A percentile compares a stretch with the other conserved stretches of the same genome.
These are phyloP conservation scores for Catharus fuscescens DNA, from an alignment of 2,113 vertebrate species.

Conservation along the genomic window DNA sequence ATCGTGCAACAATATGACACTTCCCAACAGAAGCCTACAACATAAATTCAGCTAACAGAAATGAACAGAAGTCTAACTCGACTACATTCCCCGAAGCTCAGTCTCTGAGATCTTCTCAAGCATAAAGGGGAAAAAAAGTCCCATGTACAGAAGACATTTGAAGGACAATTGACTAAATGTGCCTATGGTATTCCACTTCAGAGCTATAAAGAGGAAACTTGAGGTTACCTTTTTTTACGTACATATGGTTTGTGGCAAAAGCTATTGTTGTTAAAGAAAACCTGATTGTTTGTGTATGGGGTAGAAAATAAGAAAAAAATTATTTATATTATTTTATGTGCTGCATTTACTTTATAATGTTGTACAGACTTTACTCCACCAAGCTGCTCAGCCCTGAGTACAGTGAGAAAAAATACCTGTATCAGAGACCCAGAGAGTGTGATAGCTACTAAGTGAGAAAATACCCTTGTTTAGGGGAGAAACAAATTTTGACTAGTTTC, in stretches of 20 bases:
- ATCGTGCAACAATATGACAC: constrained; percentile 27
- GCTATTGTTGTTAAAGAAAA: constrained; percentile 17
- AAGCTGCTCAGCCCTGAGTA: not conserved
- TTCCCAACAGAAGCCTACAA: constrained; percentile 40
- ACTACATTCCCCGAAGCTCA: constrained; percentile 4
- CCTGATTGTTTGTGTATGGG: not conserved
- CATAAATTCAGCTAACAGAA: constrained; percentile 42
- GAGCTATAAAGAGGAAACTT: constrained; percentile 37
- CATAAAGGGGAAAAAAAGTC: constrained; percentile 47
- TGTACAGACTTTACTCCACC: not conserved
- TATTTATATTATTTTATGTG: not conserved
- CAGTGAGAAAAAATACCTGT: not conserved
- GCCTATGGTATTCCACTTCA: constrained; percentile 51
- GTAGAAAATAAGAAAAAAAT: not conserved
- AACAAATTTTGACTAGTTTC: not conserved
- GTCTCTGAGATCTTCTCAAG: constrained; percentile 47
- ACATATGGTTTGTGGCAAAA: constrained; percentile 24
- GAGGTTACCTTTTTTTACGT: constrained; percentile 42
- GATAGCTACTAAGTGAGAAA: not conserved
- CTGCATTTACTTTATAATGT: not conserved
- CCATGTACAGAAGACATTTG: constrained; percentile 38
- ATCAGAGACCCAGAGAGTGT: not conserved
- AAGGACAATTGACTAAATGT: constrained; percentile 59
- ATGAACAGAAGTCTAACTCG: constrained; percentile 3
- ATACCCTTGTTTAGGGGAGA: not conserved